These are phyloP conservation scores for Nipponia nippon DNA, from an alignment of 2,113 vertebrate genomes.

Conservation along the genomic window DNA sequence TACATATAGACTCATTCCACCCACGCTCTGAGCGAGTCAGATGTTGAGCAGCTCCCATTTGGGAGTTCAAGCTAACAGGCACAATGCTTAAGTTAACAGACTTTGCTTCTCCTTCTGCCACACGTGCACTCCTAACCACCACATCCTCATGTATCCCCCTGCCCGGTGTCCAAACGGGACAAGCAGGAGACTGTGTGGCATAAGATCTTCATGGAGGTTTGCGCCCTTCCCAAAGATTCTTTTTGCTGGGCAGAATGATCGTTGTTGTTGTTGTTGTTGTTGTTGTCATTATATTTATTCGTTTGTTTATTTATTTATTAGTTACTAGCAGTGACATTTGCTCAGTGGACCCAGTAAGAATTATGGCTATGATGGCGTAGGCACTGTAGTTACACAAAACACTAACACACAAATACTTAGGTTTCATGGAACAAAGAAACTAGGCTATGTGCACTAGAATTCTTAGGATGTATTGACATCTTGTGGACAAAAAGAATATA, in stretches of 20 bases:
- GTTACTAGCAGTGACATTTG: neutral
- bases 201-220: neutral
- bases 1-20: neutral
- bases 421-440: rapidly evolving
- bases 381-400: neutral
- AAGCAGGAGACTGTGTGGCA: neutral
- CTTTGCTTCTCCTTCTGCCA: neutral
- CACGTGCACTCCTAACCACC: neutral
- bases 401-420: neutral
- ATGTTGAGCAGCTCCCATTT: neutral
- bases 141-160: neutral
- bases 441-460: neutral
- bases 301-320: neutral
- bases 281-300: neutral
- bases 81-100: neutral
- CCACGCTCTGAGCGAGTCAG: neutral
- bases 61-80: neutral
- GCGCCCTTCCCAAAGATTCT: neutral
- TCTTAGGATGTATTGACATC: slow-evolving; percentile 55
- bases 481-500: slow-evolving; percentile 30
- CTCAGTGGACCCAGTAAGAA: neutral
- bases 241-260: neutral
- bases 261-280: neutral
- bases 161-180: neutral
- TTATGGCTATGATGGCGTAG: neutral